Conservation (phyloP, 2,113 vertebrate species). For the Sylvilagus bachmani region DNA sequence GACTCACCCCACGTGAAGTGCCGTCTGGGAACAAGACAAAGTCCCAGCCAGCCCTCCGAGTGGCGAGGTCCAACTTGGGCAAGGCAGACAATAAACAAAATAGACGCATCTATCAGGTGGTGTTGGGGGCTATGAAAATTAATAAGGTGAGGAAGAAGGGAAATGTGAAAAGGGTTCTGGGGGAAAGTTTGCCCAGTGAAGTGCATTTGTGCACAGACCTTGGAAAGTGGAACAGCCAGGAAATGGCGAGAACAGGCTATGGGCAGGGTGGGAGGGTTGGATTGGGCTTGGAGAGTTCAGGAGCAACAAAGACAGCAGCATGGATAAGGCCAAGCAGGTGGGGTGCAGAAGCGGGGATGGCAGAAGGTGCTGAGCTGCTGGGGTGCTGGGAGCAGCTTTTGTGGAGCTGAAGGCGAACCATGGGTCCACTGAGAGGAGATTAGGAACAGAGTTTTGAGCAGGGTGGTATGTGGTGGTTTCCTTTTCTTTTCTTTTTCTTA, state of each 20-base stretch:
- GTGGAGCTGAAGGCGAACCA: accelerated
- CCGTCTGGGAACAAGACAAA: not conserved
- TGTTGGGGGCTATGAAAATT: not conserved
- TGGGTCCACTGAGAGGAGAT: not conserved
- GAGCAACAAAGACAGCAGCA: not conserved
- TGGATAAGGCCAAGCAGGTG: accelerated
- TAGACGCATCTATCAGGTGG: not conserved
- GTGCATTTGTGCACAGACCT: not conserved
- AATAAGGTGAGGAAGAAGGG: not conserved
- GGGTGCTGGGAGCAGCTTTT: not conserved
- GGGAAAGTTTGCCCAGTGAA: not conserved
- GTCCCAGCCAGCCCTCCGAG: not conserved
- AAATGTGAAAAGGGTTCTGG: not conserved
- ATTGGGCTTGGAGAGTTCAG: not conserved
- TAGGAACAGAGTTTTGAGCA: not conserved
- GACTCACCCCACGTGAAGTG: accelerated
- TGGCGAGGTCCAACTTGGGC: not conserved
- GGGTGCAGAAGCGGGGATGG: not conserved
- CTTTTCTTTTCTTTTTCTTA: no score
- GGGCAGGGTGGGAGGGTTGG: not conserved
- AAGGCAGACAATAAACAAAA: not conserved
- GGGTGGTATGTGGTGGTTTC: not conserved
- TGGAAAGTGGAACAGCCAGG: not conserved
- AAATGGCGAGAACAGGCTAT: not conserved
- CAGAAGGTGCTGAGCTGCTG: not conserved